Conservation (phyloP, 2,113 vertebrate genomes). For the Coreoperca whiteheadi region DNA sequence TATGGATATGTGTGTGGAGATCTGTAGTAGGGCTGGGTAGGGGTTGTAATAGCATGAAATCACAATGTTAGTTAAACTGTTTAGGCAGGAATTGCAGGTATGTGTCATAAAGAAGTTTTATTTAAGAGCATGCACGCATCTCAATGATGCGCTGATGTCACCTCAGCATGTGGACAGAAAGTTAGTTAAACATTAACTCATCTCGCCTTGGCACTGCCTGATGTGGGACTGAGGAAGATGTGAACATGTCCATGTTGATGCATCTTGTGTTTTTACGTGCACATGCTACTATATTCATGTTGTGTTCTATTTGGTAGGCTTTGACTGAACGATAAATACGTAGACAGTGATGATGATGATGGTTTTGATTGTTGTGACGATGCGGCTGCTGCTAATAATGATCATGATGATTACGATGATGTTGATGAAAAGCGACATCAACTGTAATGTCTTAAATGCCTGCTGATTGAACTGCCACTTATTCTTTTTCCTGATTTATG, state of each 20-base stretch:
- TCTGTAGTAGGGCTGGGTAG: neutral
- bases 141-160: slow-evolving; percentile 48
- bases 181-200: slow-evolving; percentile 46
- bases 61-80: slow-evolving; percentile 15
- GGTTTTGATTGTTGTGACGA: slow-evolving; percentile 15
- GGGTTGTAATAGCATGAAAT: slow-evolving; percentile 16
- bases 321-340: slow-evolving; percentile 18
- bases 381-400: neutral
- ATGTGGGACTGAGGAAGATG: neutral
- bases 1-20: neutral
- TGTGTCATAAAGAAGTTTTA: slow-evolving; percentile 51
- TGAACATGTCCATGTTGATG: neutral
- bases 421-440: slow-evolving; percentile 7
- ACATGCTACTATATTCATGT: neutral
- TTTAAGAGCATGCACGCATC: slow-evolving; percentile 15
- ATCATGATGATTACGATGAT: slow-evolving; percentile 11
- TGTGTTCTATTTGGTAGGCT: neutral
- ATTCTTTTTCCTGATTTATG: slow-evolving; percentile 16
- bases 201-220: neutral
- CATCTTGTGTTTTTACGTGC: neutral
- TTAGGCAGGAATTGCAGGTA: slow-evolving; percentile 28
- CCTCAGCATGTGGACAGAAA: slow-evolving; percentile 26
- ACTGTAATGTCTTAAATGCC: neutral
- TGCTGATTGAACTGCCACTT: neutral
- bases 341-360: slow-evolving; percentile 27